Percentiles rank a stretch among this genome's conserved stretches.
phyloP scores from a whole-genome alignment of 2,797 vertebrate genomes.

The Aselliscus stoliczkanus region DNA sequence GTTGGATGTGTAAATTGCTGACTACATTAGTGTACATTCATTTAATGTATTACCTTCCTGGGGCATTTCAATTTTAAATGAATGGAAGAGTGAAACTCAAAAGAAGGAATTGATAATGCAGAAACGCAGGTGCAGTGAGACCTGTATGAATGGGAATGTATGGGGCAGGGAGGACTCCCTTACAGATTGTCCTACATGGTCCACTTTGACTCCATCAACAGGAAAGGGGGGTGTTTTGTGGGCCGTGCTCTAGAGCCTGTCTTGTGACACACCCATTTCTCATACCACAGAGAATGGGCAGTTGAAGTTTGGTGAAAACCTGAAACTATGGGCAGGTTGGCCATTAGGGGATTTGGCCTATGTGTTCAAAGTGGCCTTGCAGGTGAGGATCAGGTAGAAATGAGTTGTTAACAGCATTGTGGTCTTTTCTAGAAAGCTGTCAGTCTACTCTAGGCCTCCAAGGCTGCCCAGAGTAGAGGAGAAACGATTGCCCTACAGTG shows the following conservation, averaged over 20 bases:
- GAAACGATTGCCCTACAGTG: rapidly evolving
- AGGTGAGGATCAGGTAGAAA: neutral
- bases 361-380: neutral
- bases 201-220: neutral
- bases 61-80: neutral
- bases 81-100: neutral
- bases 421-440: neutral
- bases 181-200: neutral
- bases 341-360: neutral
- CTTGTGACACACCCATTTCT: neutral
- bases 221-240: neutral
- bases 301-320: neutral
- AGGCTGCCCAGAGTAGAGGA: neutral
- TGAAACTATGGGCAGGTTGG: rapidly evolving
- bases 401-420: neutral
- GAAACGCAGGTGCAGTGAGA: neutral
- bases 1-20: neutral
- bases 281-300: neutral
- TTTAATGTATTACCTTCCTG: neutral
- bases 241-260: neutral
- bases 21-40: neutral
- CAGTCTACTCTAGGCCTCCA: neutral
- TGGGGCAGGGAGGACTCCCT: no score
- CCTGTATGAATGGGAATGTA: neutral
- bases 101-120: neutral